Evolutionary conservation across 2,888 invertebrate species (phyloP).

Genomic region (Odontomyia ornata): DNA sequence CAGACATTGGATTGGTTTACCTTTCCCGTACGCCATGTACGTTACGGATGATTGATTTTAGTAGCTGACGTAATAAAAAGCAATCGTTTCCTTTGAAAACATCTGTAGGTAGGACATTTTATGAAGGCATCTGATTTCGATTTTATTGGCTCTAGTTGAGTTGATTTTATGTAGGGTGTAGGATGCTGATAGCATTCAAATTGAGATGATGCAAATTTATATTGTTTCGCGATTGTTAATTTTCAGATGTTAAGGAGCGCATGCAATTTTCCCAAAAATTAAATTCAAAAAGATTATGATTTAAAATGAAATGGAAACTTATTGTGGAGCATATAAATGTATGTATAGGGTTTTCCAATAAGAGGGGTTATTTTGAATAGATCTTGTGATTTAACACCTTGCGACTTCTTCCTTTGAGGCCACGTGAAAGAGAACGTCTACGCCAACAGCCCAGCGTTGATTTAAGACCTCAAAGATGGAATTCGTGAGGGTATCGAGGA

Average conservation of each 20-base stretch:
- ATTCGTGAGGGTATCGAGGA: too few species aligned
- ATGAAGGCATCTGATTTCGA: conserved; percentile 35
- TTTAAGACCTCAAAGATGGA: too few species aligned
- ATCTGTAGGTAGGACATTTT: conserved; percentile 45
- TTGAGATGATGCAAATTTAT: conserved; percentile 6
- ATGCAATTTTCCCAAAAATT: not conserved
- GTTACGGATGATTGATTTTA: conserved; percentile 49
- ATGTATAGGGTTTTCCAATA: not conserved
- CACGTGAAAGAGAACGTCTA: too few species aligned
- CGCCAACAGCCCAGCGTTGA: too few species aligned
- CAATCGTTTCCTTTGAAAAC: conserved; percentile 48
- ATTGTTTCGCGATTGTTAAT: conserved; percentile 24
- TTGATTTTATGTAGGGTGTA: not conserved
- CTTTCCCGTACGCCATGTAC: not conserved
- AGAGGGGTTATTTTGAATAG: too few species aligned
- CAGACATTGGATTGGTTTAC: not conserved
- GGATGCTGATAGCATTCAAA: not conserved
- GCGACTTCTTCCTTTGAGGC: too few species aligned
- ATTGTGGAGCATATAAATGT: not conserved
- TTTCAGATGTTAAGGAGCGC: not conserved
- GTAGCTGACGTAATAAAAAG: conserved; percentile 50
- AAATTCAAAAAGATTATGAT: not conserved
- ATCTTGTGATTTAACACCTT: too few species aligned
- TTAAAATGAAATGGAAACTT: not conserved
- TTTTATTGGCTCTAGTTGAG: conserved; percentile 38